phyloP scores from a whole-genome alignment of 2,797 vertebrate species.

The Apogon talboti region DNA sequence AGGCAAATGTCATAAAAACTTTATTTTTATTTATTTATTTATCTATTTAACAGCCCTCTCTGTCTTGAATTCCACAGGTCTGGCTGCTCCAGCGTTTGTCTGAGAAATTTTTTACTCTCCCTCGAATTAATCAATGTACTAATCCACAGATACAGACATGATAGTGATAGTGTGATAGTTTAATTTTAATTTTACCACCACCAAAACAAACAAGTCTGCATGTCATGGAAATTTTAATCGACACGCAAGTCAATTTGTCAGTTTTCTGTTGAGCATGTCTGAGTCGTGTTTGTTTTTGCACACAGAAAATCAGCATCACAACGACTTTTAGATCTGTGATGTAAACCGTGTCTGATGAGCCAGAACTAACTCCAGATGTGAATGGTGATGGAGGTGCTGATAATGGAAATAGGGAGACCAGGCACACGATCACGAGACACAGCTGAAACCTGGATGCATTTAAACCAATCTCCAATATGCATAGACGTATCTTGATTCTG shows the following conservation, averaged over 20 bases:
- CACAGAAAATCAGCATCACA: background rate
- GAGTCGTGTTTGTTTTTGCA: slow-evolving; percentile 36
- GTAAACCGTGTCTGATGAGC: slow-evolving; percentile 17
- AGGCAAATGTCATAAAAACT: too few species aligned
- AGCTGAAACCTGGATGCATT: background rate
- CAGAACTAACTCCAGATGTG: background rate
- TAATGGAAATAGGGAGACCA: background rate
- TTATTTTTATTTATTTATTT: too few species aligned
- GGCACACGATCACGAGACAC: background rate
- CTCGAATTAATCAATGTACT: too few species aligned
- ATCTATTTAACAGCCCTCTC: too few species aligned
- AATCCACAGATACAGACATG: too few species aligned
- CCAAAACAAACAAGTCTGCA: slow-evolving; percentile 4
- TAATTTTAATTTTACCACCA: too few species aligned
- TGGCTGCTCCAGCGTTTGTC: too few species aligned
- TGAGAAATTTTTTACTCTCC: too few species aligned
- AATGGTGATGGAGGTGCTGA: background rate
- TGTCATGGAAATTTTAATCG: slow-evolving; percentile 34
- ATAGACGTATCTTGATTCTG: too few species aligned
- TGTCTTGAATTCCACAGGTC: too few species aligned
- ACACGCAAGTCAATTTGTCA: slow-evolving; percentile 1
- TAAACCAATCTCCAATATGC: background rate
- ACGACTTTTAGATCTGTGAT: background rate
- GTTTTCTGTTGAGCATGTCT: slow-evolving; percentile 4
- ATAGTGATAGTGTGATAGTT: too few species aligned